phyloP scores from a whole-genome alignment of 2,888 invertebrate genomes.

The Caenorhabditis panamensis region DNA sequence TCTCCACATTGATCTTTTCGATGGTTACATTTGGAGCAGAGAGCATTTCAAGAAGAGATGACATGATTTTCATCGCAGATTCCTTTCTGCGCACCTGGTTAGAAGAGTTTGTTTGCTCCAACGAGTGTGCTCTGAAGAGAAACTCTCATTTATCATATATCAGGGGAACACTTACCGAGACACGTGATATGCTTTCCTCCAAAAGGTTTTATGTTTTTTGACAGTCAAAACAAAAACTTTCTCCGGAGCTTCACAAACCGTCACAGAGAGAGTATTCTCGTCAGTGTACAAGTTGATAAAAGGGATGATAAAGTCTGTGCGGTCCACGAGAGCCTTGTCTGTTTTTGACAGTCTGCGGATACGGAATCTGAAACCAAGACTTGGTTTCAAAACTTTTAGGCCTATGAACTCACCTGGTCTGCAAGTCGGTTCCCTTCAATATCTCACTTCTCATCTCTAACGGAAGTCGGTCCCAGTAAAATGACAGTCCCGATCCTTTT shows the following conservation, averaged over 20 bases:
- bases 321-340: slow-evolving; percentile 23
- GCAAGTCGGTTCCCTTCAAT: slow-evolving; percentile 22
- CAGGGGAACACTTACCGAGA: background rate
- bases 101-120: too few relatives aligned
- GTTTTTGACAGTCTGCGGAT: slow-evolving; percentile 12
- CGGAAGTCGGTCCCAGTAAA: slow-evolving; percentile 4
- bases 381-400: too few relatives aligned
- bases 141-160: too few relatives aligned
- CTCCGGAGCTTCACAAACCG: slow-evolving; percentile 1
- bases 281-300: slow-evolving; percentile 22
- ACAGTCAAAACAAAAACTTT: background rate
- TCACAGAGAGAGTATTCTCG: slow-evolving; percentile 1
- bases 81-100: background rate
- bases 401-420: slow-evolving; percentile 3
- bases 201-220: background rate
- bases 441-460: slow-evolving; percentile 28
- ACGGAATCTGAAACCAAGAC: slow-evolving; percentile 18
- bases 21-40: background rate
- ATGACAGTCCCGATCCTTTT: background rate
- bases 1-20: too few relatives aligned
- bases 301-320: background rate
- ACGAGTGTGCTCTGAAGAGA: too few relatives aligned
- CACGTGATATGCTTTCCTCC: background rate
- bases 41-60: background rate
- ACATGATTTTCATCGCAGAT: background rate